These are phyloP conservation scores for Glyptemys insculpta DNA, from an alignment of 2,797 vertebrate species.

Conservation along the genomic window DNA sequence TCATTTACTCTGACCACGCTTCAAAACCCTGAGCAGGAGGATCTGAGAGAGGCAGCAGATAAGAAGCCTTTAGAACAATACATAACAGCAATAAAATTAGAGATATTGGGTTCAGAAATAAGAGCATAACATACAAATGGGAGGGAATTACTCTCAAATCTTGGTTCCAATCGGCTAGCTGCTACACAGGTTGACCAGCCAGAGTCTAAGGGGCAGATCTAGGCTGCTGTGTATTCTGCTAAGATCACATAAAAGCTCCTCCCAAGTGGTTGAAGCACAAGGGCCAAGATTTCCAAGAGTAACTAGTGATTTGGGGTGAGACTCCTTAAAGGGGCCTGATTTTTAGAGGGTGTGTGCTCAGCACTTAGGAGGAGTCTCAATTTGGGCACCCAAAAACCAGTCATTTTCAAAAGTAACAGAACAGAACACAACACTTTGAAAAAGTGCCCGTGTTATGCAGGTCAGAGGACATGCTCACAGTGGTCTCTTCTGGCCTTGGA, in stretches of 20 bases:
- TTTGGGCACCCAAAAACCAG: accelerated
- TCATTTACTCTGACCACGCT: not conserved
- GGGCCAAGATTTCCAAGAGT: accelerated
- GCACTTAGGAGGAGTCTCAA: not conserved
- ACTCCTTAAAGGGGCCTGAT: too few relatives aligned
- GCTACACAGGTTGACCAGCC: too few relatives aligned
- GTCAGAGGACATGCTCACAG: too few relatives aligned
- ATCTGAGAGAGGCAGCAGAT: not conserved
- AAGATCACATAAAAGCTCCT: accelerated
- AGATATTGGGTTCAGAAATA: not conserved
- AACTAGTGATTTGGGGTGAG: not conserved
- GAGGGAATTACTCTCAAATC: not conserved
- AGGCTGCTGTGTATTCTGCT: not conserved
- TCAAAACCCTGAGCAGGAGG: not conserved
- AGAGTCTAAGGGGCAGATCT: not conserved
- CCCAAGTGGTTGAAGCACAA: accelerated
- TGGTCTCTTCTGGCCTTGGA: not conserved
- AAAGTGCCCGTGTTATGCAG: not conserved
- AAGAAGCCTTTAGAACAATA: not conserved
- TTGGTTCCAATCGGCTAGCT: not conserved
- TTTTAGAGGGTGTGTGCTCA: accelerated
- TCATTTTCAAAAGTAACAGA: not conserved
- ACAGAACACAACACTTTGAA: accelerated
- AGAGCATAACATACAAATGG: not conserved
- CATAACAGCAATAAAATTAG: not conserved